These are phyloP conservation scores for Erebia palarica DNA, from an alignment of 2,888 invertebrate genomes.

Conservation along the genomic window DNA sequence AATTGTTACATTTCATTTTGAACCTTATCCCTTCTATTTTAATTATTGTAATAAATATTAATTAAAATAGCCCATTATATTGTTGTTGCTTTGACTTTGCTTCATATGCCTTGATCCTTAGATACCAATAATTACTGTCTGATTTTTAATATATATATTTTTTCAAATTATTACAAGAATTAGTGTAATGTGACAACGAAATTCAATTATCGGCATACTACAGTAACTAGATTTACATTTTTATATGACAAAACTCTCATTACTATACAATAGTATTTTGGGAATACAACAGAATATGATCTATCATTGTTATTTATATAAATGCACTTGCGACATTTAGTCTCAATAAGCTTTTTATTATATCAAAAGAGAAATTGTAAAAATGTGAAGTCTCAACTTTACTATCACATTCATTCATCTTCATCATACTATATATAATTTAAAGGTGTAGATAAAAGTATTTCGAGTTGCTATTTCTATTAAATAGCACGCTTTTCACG, in stretches of 20 bases:
- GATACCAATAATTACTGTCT: neutral
- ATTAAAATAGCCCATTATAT: neutral
- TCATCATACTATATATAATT: neutral
- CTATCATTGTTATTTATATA: neutral
- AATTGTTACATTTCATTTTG: no score
- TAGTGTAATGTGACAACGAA: conserved; percentile 16
- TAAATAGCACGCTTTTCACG: conserved; percentile 28
- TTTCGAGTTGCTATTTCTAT: conserved; percentile 34
- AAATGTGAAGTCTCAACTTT: neutral
- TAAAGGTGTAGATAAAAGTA: conserved; percentile 5
- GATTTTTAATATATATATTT: neutral
- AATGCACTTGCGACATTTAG: neutral
- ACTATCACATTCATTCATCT: neutral
- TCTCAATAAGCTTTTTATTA: neutral
- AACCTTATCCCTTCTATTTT: no score
- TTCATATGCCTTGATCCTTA: conserved; percentile 1
- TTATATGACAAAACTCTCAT: conserved; percentile 14
- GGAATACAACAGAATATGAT: neutral
- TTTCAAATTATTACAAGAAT: neutral
- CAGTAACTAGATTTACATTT: conserved; percentile 12
- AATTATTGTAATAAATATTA: no score
- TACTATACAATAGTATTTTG: conserved; percentile 2
- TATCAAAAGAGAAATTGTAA: neutral
- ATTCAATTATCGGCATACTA: conserved; percentile 3
- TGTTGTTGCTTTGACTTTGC: neutral